Conservation (phyloP, 1,140 invertebrate species). For the Drosophila hydei region DNA sequence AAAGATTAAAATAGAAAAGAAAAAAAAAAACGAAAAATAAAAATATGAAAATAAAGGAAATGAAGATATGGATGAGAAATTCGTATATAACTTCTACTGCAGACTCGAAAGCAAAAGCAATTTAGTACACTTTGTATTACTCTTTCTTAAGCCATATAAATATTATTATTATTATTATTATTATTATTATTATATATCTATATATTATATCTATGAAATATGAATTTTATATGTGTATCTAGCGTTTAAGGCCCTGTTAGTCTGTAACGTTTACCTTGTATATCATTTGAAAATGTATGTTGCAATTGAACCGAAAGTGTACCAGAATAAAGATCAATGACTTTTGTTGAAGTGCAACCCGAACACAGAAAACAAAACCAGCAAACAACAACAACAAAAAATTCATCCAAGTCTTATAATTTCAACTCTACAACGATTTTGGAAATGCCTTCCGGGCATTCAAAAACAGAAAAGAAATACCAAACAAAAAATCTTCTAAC, state of each 20-base stretch:
- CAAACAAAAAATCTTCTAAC: constrained; percentile 53
- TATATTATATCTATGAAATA: constrained; percentile 53
- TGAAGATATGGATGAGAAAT: constrained; percentile 28
- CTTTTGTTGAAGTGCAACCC: constrained; percentile 76
- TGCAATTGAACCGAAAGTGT: constrained; percentile 79
- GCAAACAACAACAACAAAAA: constrained; percentile 33
- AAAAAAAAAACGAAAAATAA: constrained; percentile 27
- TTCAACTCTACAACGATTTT: constrained; percentile 33
- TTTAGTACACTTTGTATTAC: constrained; percentile 73
- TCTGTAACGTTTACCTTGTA: constrained; percentile 71
- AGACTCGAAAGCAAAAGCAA: constrained; percentile 29
- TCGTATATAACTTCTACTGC: constrained; percentile 21
- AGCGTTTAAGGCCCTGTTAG: constrained; percentile 68
- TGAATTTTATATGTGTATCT: constrained; percentile 79
- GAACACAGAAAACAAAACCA: constrained; percentile 53
- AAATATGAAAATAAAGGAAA: constrained; percentile 31
- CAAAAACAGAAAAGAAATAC: background rate
- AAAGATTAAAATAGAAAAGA: constrained; percentile 31
- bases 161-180: constrained; percentile 46
- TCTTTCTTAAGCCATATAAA: constrained; percentile 72
- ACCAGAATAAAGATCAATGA: constrained; percentile 83
- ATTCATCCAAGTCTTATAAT: constrained; percentile 62
- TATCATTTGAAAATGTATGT: constrained; percentile 78
- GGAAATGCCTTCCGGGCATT: constrained; percentile 13
- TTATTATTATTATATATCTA: constrained; percentile 7